Evolutionary conservation across 2,797 vertebrate species (phyloP).

Genomic region (Choloepus didactylus): DNA sequence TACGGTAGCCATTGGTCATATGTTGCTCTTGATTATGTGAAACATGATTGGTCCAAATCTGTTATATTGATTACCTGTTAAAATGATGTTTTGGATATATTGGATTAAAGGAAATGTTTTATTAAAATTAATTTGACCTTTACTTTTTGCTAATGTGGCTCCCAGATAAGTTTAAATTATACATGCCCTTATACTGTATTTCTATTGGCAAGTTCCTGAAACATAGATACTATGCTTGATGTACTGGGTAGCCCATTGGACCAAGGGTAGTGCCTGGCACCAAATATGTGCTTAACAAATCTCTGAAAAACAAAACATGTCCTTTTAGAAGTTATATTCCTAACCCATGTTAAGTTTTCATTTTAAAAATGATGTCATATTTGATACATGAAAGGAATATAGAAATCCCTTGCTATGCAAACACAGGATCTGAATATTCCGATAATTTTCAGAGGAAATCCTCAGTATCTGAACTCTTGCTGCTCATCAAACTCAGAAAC

Average conservation of each 20-base stretch:
- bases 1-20: background rate
- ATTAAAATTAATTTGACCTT: background rate
- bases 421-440: background rate
- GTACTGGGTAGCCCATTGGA: background rate
- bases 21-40: background rate
- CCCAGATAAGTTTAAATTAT: background rate
- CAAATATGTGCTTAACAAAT: background rate
- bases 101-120: constrained; percentile 32
- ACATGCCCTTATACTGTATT: background rate
- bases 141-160: background rate
- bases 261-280: background rate
- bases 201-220: background rate
- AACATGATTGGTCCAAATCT: background rate
- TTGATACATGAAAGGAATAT: background rate
- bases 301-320: background rate
- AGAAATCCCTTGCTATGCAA: background rate
- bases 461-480: background rate
- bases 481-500: background rate
- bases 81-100: background rate
- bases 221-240: background rate
- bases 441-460: background rate
- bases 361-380: background rate
- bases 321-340: background rate
- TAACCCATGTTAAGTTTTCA: background rate
- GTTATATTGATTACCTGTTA: background rate